Percentiles rank a stretch among this genome's conserved stretches.
These are phyloP conservation scores for Epizoanthus rinbou DNA, from an alignment of 92 coral and sea anemone species.

Conservation along the genomic window DNA sequence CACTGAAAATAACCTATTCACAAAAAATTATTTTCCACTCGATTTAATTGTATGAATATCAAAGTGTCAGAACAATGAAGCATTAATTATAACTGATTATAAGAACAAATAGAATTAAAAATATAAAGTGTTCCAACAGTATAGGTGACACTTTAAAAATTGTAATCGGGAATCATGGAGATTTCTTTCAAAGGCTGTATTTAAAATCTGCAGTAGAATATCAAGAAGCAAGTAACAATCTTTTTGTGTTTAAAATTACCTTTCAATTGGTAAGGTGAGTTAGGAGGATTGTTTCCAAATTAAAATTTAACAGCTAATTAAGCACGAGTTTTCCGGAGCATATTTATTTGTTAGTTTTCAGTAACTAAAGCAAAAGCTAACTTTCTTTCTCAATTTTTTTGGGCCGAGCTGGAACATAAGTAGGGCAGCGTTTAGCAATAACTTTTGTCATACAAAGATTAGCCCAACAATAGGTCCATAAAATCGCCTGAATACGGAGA, in stretches of 20 bases:
- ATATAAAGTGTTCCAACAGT: background rate
- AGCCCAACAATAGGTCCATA: background rate
- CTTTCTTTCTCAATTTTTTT: background rate
- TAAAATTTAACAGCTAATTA: background rate
- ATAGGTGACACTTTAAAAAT: background rate
- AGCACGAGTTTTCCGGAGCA: constrained; percentile 6
- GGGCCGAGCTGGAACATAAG: background rate
- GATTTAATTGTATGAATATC: background rate
- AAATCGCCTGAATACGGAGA: background rate
- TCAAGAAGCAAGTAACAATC: too few relatives aligned
- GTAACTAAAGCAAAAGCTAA: background rate
- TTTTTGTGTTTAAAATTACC: too few relatives aligned
- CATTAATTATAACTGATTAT: constrained; percentile 5
- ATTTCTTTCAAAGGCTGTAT: background rate
- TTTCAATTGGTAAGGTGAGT: background rate
- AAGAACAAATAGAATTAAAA: constrained; percentile 1
- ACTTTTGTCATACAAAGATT: background rate
- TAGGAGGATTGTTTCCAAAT: constrained; percentile 1
- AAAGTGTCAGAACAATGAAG: background rate
- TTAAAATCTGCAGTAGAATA: too few relatives aligned
- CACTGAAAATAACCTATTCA: too few relatives aligned
- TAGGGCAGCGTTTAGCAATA: background rate
- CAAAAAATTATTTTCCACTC: background rate
- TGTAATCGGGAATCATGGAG: background rate
- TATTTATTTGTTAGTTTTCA: background rate